phyloP scores from a whole-genome alignment of 2,113 vertebrate species.

The Archocentrus centrarchus region DNA sequence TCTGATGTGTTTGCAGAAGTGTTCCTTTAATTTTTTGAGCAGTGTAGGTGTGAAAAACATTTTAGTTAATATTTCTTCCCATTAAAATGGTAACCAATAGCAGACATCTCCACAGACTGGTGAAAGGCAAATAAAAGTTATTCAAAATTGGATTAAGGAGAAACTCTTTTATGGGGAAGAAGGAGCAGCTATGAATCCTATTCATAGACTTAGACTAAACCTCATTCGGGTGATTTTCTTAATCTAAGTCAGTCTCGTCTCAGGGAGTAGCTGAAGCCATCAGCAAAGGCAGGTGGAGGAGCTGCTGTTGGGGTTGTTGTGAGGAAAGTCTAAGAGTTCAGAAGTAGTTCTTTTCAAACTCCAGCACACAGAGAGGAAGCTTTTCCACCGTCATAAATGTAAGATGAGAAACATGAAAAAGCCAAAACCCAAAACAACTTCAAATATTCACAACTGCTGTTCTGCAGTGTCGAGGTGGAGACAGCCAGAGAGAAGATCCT shows the following conservation, averaged over 20 bases:
- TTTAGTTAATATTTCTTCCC: background rate
- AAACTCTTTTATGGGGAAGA: background rate
- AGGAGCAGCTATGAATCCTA: too few species aligned
- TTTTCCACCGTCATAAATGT: conserved; percentile 51
- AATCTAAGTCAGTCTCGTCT: background rate
- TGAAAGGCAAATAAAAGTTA: background rate
- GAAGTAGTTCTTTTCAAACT: conserved; percentile 27
- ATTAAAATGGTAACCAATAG: background rate
- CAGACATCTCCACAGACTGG: background rate
- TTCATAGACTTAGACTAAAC: too few species aligned
- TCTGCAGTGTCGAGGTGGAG: conserved; percentile 2
- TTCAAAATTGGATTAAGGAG: background rate
- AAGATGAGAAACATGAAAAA: conserved; percentile 56
- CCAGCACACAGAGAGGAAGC: conserved; percentile 7
- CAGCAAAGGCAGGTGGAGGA: background rate
- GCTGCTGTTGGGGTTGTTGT: conserved; percentile 7
- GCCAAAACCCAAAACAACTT: conserved; percentile 55
- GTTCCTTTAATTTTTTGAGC: too few species aligned
- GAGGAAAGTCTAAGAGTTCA: conserved; percentile 36
- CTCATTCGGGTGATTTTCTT: background rate
- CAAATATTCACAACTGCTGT: conserved; percentile 58
- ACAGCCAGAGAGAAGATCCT: background rate
- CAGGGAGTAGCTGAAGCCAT: background rate
- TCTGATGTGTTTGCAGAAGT: too few species aligned
- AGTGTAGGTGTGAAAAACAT: too few species aligned